These are phyloP conservation scores for Datnioides undecimradiatus DNA, from an alignment of 2,113 vertebrate genomes.

Conservation along the genomic window DNA sequence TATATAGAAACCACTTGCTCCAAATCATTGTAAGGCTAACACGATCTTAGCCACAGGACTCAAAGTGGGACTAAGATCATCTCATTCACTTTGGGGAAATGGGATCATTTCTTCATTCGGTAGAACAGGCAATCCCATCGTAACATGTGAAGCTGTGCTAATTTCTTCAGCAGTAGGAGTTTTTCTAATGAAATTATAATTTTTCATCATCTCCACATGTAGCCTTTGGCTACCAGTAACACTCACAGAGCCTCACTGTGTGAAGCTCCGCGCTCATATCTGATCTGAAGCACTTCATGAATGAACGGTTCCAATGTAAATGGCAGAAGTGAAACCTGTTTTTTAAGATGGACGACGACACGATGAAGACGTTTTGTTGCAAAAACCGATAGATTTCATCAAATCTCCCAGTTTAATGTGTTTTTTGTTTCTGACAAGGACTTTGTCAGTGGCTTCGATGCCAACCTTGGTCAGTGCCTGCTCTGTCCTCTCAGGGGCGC, in stretches of 20 bases:
- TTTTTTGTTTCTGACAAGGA: not conserved
- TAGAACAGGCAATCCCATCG: not conserved
- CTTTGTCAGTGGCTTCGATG: not conserved
- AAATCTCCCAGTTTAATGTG: not conserved
- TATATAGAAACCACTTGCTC: too few species aligned
- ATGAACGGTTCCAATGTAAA: conserved; percentile 1
- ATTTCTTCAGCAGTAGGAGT: conserved; percentile 1
- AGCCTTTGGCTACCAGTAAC: conserved; percentile 2
- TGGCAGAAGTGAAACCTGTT: not conserved
- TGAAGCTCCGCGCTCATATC: not conserved
- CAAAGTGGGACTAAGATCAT: too few species aligned
- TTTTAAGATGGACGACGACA: not conserved
- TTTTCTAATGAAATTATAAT: not conserved
- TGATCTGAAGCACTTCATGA: not conserved
- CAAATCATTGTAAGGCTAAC: too few species aligned
- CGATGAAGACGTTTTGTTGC: not conserved
- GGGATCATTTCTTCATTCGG: not conserved
- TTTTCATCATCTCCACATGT: too few species aligned
- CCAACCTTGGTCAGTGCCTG: conserved; percentile 91
- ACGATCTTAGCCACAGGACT: too few species aligned
- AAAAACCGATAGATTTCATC: not conserved
- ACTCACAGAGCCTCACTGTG: not conserved
- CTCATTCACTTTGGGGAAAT: too few species aligned
- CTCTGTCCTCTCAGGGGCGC: conserved; percentile 90
- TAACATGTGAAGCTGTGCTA: not conserved